Conservation (phyloP, 2,113 vertebrate species). For the Potamarius usumacintae region DNA sequence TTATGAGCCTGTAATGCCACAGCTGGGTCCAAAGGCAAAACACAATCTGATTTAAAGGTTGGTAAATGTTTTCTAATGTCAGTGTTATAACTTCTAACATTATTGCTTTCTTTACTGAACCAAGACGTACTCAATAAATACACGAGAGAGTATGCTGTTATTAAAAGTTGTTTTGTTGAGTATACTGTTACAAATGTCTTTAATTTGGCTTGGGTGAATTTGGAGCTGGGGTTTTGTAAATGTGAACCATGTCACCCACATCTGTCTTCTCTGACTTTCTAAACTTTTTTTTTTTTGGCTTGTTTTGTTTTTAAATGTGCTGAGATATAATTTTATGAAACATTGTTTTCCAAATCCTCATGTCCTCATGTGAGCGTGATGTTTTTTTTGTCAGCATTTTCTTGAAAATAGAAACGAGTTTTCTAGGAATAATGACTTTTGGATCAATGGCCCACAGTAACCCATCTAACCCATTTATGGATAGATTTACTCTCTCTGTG, state of each 20-base stretch:
- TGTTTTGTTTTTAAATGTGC: not conserved
- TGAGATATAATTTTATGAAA: slow-evolving; percentile 32
- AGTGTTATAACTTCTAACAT: not conserved
- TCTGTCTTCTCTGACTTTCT: not conserved
- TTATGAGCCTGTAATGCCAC: slow-evolving; percentile 14
- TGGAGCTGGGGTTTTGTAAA: slow-evolving; percentile 19
- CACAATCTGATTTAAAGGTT: not conserved
- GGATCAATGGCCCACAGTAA: not conserved
- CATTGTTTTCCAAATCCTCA: slow-evolving; percentile 25
- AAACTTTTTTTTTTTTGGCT: not conserved
- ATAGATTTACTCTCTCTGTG: not conserved
- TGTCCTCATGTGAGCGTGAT: slow-evolving; percentile 20
- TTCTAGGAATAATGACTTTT: not conserved
- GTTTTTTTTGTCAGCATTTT: slow-evolving; percentile 27
- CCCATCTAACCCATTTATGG: slow-evolving; percentile 19
- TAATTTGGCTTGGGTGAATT: not conserved
- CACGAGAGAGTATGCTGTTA: not conserved
- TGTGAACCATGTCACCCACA: slow-evolving; percentile 20
- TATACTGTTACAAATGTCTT: not conserved
- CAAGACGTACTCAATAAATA: not conserved
- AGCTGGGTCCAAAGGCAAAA: not conserved
- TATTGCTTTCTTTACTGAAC: too few species aligned
- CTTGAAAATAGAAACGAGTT: not conserved
- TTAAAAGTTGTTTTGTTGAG: not conserved
- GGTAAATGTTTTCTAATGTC: not conserved